Base-by-base conservation (phyloP, 2,797 vertebrate genomes). In the Sebastes oblongus region DNA sequence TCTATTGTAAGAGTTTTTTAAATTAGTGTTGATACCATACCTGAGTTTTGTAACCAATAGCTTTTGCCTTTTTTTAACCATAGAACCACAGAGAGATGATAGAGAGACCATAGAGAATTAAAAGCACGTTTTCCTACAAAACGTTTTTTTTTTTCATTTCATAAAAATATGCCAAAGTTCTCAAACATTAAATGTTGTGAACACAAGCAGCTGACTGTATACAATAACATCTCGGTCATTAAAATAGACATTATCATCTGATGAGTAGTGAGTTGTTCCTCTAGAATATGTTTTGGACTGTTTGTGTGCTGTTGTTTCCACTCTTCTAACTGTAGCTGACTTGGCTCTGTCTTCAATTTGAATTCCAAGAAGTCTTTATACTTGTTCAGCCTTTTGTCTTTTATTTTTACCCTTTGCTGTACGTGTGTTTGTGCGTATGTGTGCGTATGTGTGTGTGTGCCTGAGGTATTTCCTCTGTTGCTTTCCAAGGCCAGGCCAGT, bases 381-480 rank as follows among this genome's bases (percentile, higher is more conserved):
- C 36, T 42, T 62, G 27, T 13, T 11, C 32, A 73, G 64, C 13
- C 59, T 16, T 32, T 82, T 74, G 70, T 73, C 9, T 76, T 70
- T 80, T 74, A 55, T 68, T 77, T 81, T 75, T 29, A 74, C 66
- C 65, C 14, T 11, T 24, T 24, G 27, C 62, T 59, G 12, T 62
- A 4, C n/a, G 13, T 65, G 62, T 62, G 59, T n/a, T 14, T 61
- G 3, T 60, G 58, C 29, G 58, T 59, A 24, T 10, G 22, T 61
- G 3, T 60, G 58, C 29, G 58, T 59, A 24, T 10, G 22, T 10
- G 56, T 60, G 9, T 60, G 24, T 54, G 13, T 30, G 74, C 34
- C 25, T 18, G 74, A 65, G 67, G 74, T 77, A 75, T 89, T 89
- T 90, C 78, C 87, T 80, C 46, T 29, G 50, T 55, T 84, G 46